Conservation (phyloP, 2,797 vertebrate species). For the Tapera naevia region DNA sequence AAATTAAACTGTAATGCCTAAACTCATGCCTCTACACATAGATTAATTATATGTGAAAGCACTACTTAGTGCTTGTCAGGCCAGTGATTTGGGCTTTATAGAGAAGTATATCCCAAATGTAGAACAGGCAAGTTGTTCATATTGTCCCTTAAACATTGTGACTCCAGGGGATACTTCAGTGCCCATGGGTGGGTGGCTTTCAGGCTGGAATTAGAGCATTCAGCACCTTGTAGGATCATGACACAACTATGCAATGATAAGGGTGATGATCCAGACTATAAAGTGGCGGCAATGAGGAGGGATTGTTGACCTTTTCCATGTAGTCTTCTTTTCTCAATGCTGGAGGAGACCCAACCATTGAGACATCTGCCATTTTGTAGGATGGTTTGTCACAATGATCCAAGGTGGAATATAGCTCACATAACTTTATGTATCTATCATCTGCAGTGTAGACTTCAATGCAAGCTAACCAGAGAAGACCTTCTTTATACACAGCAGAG, state of each 20-base stretch:
- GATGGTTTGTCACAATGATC: not conserved
- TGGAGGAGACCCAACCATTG: not conserved
- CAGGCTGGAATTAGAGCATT: not conserved
- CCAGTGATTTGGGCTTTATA: not conserved
- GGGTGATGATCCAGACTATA: fast-evolving
- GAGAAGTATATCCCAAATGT: not conserved
- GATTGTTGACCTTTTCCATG: not conserved
- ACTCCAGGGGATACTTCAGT: not conserved
- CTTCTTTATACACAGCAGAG: not conserved
- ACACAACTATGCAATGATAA: not conserved
- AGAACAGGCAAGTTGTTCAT: not conserved
- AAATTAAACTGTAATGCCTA: not conserved
- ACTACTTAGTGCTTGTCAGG: not conserved
- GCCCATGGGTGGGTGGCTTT: not conserved
- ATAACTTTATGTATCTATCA: not conserved
- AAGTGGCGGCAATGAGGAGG: not conserved
- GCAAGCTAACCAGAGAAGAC: not conserved
- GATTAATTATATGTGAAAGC: not conserved
- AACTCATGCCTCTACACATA: not conserved
- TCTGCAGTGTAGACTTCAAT: not conserved
- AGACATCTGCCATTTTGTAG: not conserved
- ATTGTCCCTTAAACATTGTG: not conserved
- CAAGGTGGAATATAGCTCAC: not conserved
- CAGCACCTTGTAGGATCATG: not conserved
- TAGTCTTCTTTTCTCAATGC: not conserved